These are phyloP conservation scores for Spatulosminthurus flaviceps DNA, from an alignment of 2,888 invertebrate species.

Conservation along the genomic window DNA sequence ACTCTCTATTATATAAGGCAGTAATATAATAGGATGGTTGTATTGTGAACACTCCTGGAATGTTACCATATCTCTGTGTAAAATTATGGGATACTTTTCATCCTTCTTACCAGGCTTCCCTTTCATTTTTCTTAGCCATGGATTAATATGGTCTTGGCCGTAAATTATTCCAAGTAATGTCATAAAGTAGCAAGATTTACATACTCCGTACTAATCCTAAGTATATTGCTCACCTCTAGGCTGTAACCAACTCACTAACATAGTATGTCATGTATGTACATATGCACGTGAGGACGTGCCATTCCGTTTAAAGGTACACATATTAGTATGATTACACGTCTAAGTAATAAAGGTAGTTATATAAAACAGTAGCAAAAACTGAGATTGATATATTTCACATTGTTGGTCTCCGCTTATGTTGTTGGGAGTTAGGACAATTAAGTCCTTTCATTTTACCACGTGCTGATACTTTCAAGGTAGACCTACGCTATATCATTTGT, in stretches of 20 bases:
- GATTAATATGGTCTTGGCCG: constrained; percentile 1
- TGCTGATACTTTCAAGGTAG: constrained; percentile 47
- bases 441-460: constrained; percentile 42
- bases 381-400: constrained; percentile 44
- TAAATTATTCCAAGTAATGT: background rate
- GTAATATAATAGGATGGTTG: too few relatives aligned
- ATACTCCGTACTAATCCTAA: too few relatives aligned
- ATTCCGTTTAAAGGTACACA: too few relatives aligned
- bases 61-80: background rate
- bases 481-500: too few relatives aligned
- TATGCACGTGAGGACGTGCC: too few relatives aligned
- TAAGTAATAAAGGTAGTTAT: background rate
- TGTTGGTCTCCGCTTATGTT: constrained; percentile 29
- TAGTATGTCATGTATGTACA: background rate
- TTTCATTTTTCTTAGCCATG: background rate
- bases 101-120: background rate
- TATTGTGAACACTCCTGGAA: background rate
- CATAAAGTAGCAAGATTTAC: background rate
- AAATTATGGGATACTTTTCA: constrained; percentile 11
- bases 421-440: constrained; percentile 31
- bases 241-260: background rate
- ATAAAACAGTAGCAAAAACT: constrained; percentile 37
- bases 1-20: too few relatives aligned
- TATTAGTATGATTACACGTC: too few relatives aligned
- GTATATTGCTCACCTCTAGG: background rate